Base-by-base conservation (phyloP, 2,888 invertebrate species). In the Pediacus dermestoides region DNA sequence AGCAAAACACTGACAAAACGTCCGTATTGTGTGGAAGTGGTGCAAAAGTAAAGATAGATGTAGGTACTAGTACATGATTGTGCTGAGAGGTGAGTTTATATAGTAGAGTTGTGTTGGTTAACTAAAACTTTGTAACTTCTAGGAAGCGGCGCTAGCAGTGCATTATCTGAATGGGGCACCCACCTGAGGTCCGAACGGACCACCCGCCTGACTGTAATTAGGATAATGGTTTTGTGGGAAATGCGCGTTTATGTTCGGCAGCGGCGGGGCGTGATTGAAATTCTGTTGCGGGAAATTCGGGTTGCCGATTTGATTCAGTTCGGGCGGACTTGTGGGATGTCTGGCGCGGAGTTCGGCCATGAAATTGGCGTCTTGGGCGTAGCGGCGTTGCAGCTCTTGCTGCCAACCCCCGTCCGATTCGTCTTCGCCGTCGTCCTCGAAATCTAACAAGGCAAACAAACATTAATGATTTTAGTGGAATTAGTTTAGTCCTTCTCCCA, bases 391-490 rank as follows among this genome's bases (percentile, higher is more conserved):
- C 16, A 77, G 64, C 53, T 77, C 77, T 47, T 75, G 73, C 39
- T 76, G 73, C 77, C 77, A 78, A 13, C 74, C 74, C 9, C 74
- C 72, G 10, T 73, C 74, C 10, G 73, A 72, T 50, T 73, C 73
- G 54, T 82, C 81, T 23, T 82, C 76, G 31, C 74, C 82, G 46
- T 81, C 83, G 52, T 82, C 83, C 61, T 82, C 82, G 63, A 82
- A 82, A 72, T 83, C 83, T 83, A n/a, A 66, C 6, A 22, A 13
- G 7, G n/a, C n/a, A n/a, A n/a, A n/a, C n/a, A n/a, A n/a, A n/a
- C n/a, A n/a, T n/a, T n/a, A n/a, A n/a, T 4, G 30, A 8, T 8
- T 13, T 8, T 30, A n/a, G 10, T 30, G 6, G 13, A 10, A 10
- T 4, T 11, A 13, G 10, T 11, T 26, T n/a, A n/a, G 4, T 4